Base-by-base conservation (phyloP, 2,888 invertebrate genomes). In the Alviniconcha strummeri region DNA sequence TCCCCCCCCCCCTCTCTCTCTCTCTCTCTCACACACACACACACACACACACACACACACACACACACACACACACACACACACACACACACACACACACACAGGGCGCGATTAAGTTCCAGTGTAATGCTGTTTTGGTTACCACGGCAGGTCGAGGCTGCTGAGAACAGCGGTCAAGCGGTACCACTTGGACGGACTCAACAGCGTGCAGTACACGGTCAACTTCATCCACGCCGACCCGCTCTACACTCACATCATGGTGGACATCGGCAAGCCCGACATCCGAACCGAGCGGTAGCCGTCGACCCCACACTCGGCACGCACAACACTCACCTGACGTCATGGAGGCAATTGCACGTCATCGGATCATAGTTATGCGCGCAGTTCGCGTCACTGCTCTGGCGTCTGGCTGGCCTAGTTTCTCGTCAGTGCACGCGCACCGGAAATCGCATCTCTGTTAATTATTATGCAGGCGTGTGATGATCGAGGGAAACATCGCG, bases 121-220 rank as follows among this genome's bases (percentile, higher is more conserved):
- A 36, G 36, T 36, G 36, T 36, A 36, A 36, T 36, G 36, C 36
- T 36, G 36, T 36, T 36, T 36, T 36, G 36, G 36, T 36, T 36
- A 3, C 36, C 3, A 36, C 36, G 36, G 36, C 94, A 98, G 98
- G 92, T 97, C 96, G 91, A 97, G 98, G 93, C 95, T 97, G 88
- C 95, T 98, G 81, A 96, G 96, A 86, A 96, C 96, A 88, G 98
- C 98, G 19, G 96, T 96, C 88, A 96, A 96, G 92, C 96, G 96
- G 90, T 97, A 96, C 94, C 96, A 96, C 88, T 96, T 96, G 87
- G 98, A 98, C 92, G 98, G 98, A 9, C 95, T 98, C 81, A 97
- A 96, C 91, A 97, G 96, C 89, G 95, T 98, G 79, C 95, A 96
- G 89, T 98, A 98, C 94, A 95, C 96, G 57, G 82, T 92, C 15